phyloP scores from a whole-genome alignment of 2,113 vertebrate species.

The Tiliqua scincoides region DNA sequence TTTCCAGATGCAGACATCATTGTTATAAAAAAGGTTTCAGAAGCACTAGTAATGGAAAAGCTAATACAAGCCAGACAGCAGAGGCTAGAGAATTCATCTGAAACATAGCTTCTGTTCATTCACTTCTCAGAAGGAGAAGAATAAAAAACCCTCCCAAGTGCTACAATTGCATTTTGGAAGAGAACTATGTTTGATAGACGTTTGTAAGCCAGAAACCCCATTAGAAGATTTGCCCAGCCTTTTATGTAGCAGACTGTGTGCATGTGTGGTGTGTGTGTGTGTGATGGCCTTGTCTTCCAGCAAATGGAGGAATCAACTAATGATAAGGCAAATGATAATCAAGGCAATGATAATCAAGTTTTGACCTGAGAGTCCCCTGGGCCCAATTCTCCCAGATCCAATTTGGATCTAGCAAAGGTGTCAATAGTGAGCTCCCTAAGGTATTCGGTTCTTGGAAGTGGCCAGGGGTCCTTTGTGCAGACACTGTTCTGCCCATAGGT shows the following conservation, averaged over 20 bases:
- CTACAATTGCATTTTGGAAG: conserved; percentile 57
- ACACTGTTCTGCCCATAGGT: too few species aligned
- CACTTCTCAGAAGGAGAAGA: conserved; percentile 60
- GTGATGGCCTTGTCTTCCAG: not conserved
- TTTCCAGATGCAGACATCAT: conserved; percentile 38
- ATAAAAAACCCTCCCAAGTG: conserved; percentile 29
- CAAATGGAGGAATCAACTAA: not conserved
- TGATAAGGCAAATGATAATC: not conserved
- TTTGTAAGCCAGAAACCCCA: conserved; percentile 46
- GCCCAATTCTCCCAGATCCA: too few species aligned
- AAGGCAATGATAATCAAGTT: too few species aligned
- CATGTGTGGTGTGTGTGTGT: not conserved
- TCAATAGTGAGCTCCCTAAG: too few species aligned
- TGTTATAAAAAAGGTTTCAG: conserved; percentile 34
- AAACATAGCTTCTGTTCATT: conserved; percentile 65
- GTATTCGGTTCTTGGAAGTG: too few species aligned
- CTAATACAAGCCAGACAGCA: conserved; percentile 56
- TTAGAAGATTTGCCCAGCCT: conserved; percentile 34
- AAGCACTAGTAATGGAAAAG: conserved; percentile 31
- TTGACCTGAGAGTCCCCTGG: not conserved
- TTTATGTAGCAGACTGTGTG: conserved; percentile 42
- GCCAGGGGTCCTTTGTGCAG: too few species aligned
- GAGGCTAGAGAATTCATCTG: conserved; percentile 44
- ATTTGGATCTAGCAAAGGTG: too few species aligned
- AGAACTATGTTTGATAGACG: conserved; percentile 49